Conservation (phyloP, 2,113 vertebrate genomes). For the Gymnorhina tibicen region DNA sequence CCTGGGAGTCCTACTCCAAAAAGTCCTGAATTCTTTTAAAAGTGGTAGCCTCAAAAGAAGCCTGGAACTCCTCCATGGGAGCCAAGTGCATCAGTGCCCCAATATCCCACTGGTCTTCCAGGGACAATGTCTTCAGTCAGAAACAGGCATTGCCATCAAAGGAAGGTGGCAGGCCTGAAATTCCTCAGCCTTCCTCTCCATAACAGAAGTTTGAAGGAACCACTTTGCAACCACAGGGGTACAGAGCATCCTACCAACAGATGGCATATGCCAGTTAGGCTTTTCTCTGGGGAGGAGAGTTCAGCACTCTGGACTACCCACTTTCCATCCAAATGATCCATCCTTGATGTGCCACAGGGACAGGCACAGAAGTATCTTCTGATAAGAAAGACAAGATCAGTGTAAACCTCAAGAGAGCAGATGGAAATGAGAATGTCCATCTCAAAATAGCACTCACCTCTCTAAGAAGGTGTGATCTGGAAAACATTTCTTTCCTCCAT, state of each 20-base stretch:
- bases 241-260: neutral
- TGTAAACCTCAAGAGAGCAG: neutral
- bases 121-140: fast-evolving
- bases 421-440: neutral
- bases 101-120: neutral
- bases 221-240: neutral
- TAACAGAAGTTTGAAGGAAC: neutral
- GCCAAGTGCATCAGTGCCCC: neutral
- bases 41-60: neutral
- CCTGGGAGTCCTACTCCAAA: neutral
- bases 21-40: neutral
- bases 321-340: neutral
- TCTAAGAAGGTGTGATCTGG: neutral
- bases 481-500: neutral
- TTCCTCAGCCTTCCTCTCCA: neutral
- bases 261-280: neutral
- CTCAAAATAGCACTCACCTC: neutral
- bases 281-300: neutral
- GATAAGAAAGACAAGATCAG: neutral
- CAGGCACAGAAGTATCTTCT: neutral
- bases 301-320: neutral
- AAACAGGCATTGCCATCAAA: neutral
- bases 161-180: neutral
- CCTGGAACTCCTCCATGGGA: fast-evolving
- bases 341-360: neutral